Evolutionary conservation across 2,797 vertebrate species (phyloP).

Genomic region (Sarcoramphus papa): DNA sequence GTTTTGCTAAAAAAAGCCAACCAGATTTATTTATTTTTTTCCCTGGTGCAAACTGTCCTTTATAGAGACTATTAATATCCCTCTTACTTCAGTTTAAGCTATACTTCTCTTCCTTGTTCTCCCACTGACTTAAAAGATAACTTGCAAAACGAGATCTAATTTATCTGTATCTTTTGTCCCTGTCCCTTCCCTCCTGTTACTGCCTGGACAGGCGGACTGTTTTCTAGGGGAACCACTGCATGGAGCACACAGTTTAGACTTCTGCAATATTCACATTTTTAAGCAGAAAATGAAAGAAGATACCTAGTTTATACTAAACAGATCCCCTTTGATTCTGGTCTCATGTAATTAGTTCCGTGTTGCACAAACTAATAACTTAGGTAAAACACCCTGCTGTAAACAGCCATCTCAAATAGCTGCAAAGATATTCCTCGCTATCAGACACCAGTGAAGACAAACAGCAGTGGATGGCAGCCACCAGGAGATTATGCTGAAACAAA

Average conservation of each 20-base stretch:
- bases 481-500: conserved; percentile 51
- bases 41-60: conserved; percentile 55
- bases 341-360: not conserved
- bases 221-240: not conserved
- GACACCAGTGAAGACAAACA: conserved; percentile 53
- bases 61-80: conserved; percentile 54
- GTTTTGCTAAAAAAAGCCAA: conserved; percentile 42
- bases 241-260: not conserved
- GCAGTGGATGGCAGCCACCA: not conserved
- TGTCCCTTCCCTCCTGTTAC: not conserved
- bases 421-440: not conserved
- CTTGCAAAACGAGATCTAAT: not conserved
- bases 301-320: not conserved
- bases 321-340: not conserved
- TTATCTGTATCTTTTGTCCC: not conserved
- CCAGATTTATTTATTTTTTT: conserved; percentile 4
- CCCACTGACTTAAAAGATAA: conserved; percentile 50
- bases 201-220: not conserved
- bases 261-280: not conserved
- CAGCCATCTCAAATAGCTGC: not conserved
- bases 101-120: conserved; percentile 36
- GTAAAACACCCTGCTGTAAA: conserved; percentile 17
- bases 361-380: conserved; percentile 10
- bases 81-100: conserved; percentile 38
- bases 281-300: not conserved